These are phyloP conservation scores for Holacanthus passer DNA, from an alignment of 2,113 vertebrate species.

Conservation along the genomic window DNA sequence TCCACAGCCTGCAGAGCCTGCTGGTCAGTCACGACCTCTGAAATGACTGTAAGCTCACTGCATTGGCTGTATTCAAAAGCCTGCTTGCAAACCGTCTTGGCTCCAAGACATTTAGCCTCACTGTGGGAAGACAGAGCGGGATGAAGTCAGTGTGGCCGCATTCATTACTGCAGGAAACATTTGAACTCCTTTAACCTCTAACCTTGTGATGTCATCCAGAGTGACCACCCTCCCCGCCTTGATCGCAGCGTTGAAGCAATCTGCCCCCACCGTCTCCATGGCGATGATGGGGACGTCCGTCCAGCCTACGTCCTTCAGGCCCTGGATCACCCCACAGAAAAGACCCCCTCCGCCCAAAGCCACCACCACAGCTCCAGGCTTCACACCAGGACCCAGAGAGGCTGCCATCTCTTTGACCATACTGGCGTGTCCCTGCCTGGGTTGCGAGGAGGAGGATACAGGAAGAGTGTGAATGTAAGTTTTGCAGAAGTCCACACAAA, in stretches of 20 bases:
- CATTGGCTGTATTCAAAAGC: slow-evolving; percentile 82
- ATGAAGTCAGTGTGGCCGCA: accelerated
- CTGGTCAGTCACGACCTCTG: slow-evolving; percentile 84
- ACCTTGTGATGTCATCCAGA: slow-evolving; percentile 87
- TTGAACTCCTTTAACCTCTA: background rate
- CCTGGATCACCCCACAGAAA: slow-evolving; percentile 85
- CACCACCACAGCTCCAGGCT: slow-evolving; percentile 84
- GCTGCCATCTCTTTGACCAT: slow-evolving; percentile 81
- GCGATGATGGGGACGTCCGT: slow-evolving; percentile 81
- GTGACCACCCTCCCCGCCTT: slow-evolving; percentile 82
- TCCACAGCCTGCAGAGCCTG: slow-evolving; percentile 84
- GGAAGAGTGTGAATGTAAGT: background rate
- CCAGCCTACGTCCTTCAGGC: slow-evolving; percentile 84
- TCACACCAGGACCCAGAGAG: slow-evolving; percentile 63
- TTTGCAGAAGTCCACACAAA: background rate
- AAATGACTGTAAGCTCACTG: slow-evolving; percentile 71
- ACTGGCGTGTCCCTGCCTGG: slow-evolving; percentile 84
- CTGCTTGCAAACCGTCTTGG: slow-evolving; percentile 81
- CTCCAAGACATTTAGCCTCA: slow-evolving; percentile 83
- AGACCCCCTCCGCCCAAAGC: slow-evolving; percentile 87
- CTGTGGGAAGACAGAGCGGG: slow-evolving; percentile 56
- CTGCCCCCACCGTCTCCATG: slow-evolving; percentile 86
- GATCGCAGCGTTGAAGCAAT: slow-evolving; percentile 83
- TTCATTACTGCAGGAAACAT: accelerated
- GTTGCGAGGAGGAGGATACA: background rate